Conservation (phyloP, 2,113 vertebrate genomes). For the Opisthocomus hoazin region DNA sequence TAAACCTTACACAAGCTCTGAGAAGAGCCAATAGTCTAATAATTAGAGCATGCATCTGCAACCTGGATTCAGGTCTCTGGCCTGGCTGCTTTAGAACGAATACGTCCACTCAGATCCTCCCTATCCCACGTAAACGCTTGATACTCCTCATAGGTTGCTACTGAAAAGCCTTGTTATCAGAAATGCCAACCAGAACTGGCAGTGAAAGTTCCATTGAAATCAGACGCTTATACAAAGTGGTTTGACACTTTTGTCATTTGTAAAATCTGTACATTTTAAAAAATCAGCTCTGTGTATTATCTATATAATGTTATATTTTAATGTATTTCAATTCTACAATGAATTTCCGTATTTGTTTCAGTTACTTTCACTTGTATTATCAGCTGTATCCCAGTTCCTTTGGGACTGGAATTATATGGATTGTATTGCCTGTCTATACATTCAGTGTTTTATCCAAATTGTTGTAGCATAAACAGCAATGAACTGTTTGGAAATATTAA, state of each 20-base stretch:
- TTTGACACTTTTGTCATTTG: background rate
- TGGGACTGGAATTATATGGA: background rate
- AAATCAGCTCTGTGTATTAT: background rate
- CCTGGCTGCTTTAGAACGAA: background rate
- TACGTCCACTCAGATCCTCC: background rate
- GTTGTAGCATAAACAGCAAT: background rate
- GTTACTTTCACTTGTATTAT: background rate
- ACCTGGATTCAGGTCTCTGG: background rate
- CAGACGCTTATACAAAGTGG: accelerated
- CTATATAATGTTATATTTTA: background rate
- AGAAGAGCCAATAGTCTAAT: background rate
- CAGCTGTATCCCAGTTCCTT: background rate
- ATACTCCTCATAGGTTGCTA: accelerated
- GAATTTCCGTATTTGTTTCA: background rate
- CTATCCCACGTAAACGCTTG: background rate
- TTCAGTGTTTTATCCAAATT: background rate
- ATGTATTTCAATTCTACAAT: background rate
- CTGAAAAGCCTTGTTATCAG: background rate
- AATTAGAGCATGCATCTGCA: background rate
- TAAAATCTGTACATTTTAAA: background rate
- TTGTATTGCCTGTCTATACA: accelerated
- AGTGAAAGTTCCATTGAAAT: background rate
- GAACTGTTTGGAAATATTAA: background rate
- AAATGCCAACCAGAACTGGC: background rate
- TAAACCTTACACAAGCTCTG: background rate